These are phyloP conservation scores for Festucalex cinctus DNA, from an alignment of 2,113 vertebrate species.

Conservation along the genomic window DNA sequence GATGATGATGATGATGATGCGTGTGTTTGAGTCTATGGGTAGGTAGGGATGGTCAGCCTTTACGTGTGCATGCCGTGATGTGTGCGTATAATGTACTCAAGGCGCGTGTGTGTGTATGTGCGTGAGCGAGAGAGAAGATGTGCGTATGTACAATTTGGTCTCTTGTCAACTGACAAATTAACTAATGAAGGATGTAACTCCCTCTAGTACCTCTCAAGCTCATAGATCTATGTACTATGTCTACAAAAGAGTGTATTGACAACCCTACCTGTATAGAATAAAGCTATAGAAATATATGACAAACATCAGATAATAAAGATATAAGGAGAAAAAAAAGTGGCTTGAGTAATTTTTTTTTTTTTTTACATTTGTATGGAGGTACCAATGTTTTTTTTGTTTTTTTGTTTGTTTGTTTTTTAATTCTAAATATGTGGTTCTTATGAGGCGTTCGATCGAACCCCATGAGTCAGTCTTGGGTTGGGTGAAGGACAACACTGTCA, in stretches of 20 bases:
- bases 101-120: constrained; percentile 15
- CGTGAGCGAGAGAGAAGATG: constrained; percentile 12
- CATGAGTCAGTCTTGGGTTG: too few relatives aligned
- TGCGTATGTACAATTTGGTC: constrained; percentile 46
- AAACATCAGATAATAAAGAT: constrained; percentile 68
- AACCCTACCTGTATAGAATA: constrained; percentile 71
- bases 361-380: too few relatives aligned
- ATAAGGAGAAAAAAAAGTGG: constrained; percentile 49
- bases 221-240: constrained; percentile 67
- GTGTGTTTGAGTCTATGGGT: constrained; percentile 9
- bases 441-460: too few relatives aligned
- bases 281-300: constrained; percentile 70
- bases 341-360: constrained; percentile 2
- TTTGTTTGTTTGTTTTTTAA: too few relatives aligned
- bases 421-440: too few relatives aligned
- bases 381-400: too few relatives aligned
- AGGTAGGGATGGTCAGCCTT: constrained; percentile 26
- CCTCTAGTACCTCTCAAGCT: constrained; percentile 56
- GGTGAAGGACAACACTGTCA: too few relatives aligned
- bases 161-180: constrained; percentile 63
- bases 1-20: constrained; percentile 11
- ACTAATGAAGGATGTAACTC: constrained; percentile 55
- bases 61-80: constrained; percentile 43
- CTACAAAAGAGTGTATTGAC: constrained; percentile 67
- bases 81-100: constrained; percentile 22